These are phyloP conservation scores for Smutsia temminckii DNA, from an alignment of 2,797 vertebrate species.

Conservation along the genomic window DNA sequence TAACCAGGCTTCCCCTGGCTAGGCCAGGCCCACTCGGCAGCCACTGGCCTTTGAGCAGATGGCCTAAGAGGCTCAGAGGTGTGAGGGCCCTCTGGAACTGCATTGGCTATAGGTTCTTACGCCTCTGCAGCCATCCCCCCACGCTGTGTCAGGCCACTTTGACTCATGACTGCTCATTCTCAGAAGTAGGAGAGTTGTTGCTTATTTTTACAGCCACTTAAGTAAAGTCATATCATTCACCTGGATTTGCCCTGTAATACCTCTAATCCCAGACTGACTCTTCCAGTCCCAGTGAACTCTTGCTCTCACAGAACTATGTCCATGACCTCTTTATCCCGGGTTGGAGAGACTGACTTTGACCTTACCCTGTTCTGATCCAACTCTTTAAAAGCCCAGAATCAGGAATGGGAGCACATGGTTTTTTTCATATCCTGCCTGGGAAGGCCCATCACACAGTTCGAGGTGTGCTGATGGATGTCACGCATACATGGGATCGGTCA, in stretches of 20 bases:
- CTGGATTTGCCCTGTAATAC: conserved; percentile 51
- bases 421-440: neutral
- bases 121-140: neutral
- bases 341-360: conserved; percentile 26
- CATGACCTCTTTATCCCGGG: neutral
- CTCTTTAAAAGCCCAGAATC: conserved; percentile 46
- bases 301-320: neutral
- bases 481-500: neutral
- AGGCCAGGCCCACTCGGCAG: neutral
- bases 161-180: conserved; percentile 40
- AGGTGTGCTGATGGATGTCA: neutral
- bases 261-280: conserved; percentile 60
- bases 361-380: conserved; percentile 34
- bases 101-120: neutral
- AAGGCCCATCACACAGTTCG: neutral
- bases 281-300: conserved; percentile 36
- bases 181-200: conserved; percentile 48
- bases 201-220: conserved; percentile 64
- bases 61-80: neutral
- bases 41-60: conserved; percentile 27
- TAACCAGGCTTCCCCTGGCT: neutral
- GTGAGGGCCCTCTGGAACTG: neutral
- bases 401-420: neutral
- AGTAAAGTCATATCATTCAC: conserved; percentile 47
- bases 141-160: conserved; percentile 26